Evolutionary conservation across 2,797 vertebrate genomes (phyloP).

Genomic region (Mergus octosetaceus): DNA sequence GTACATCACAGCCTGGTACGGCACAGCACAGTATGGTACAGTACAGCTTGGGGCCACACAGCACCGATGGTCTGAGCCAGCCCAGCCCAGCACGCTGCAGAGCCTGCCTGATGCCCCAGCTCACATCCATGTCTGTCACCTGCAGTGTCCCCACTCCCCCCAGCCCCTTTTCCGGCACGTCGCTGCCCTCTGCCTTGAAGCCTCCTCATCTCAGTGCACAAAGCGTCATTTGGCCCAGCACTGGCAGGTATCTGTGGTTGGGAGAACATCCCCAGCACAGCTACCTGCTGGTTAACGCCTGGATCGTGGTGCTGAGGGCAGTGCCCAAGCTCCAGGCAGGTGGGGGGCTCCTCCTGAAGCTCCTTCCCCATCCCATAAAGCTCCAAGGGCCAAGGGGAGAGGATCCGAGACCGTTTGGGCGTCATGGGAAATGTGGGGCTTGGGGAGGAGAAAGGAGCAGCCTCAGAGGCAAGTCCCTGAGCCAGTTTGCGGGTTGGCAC

Average conservation of each 20-base stretch:
- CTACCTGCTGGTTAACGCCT: background rate
- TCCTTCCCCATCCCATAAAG: background rate
- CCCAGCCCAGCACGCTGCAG: no score
- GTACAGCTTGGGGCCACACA: no score
- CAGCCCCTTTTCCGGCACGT: background rate
- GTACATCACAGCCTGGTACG: no score
- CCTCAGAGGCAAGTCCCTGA: constrained; percentile 7
- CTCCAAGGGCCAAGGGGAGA: background rate
- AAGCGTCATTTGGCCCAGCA: background rate
- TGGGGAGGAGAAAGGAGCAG: background rate
- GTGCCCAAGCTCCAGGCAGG: background rate
- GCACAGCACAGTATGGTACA: fast-evolving
- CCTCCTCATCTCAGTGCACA: background rate
- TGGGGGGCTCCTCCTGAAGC: background rate
- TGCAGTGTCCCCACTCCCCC: background rate
- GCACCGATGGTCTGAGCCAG: no score
- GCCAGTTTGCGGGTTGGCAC: constrained; percentile 49
- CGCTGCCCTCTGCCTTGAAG: background rate
- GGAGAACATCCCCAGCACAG: background rate
- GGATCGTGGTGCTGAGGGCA: background rate
- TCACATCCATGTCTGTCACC: background rate
- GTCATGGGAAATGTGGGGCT: background rate
- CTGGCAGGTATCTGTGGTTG: background rate
- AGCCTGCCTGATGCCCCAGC: no score
- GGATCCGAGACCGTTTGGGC: background rate